Evolutionary conservation across 2,113 vertebrate genomes (phyloP), one percentile per base, ranked within the genome.

Genomic region (Centropristis striata): DNA sequence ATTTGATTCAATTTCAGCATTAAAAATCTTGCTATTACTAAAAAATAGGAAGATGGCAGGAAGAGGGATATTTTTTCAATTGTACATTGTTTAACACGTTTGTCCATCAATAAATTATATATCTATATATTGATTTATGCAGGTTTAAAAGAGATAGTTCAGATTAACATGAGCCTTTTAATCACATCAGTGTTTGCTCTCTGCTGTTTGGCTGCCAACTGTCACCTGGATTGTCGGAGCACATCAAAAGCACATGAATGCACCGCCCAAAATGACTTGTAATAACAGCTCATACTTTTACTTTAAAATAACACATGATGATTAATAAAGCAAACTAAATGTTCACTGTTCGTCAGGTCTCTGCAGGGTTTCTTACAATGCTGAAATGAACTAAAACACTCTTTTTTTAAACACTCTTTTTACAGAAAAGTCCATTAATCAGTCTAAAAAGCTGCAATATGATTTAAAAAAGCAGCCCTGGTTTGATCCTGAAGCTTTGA

Each of bases 321-420:
- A 58, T 49, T 8, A 63, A 68, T 39, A 64, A 58, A 21, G 20
- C 21, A 36, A 23, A 47, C 36, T 13, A 37, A 41, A 41, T 69
- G 59, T 37, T 69, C 64, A 21, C 47, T 59, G 50, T 21, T 58
- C 71, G 58, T 68, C n/a, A 69, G 15, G 0, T 65, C 61, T 28
- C 39, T 49, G 12, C 49, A 78, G 36, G 27, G 65, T 66, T 74
- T 15, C 8, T 61, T 50, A n/a, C 20, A 15, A 5, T 13, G 44
- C 42, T 53, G 63, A 46, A 68, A 69, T 21, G 8, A 71, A 36
- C 21, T 47, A 15, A 75, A 75, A 73, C 47, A n/a, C n/a, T n/a
- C n/a, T n/a, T n/a, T n/a, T n/a, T n/a, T n/a, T n/a, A n/a, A n/a
- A n/a, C n/a, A n/a, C n/a, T n/a, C n/a, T n/a, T n/a, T n/a, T n/a